Conservation (phyloP, 2,888 invertebrate genomes). For the Agonopterix subpropinquella region DNA sequence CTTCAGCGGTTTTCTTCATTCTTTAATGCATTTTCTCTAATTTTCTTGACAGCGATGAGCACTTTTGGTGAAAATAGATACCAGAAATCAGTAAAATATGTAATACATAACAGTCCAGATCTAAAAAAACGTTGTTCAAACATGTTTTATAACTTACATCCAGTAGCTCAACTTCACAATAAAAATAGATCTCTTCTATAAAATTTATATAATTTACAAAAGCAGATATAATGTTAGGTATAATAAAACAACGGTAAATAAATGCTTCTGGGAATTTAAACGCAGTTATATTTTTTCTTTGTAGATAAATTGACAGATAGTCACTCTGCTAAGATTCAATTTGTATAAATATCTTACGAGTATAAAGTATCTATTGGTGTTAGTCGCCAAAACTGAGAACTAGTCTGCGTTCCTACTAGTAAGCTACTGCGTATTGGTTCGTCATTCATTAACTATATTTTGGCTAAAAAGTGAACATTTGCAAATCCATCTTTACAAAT, state of each 20-base stretch:
- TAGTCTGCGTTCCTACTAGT: slow-evolving; percentile 69
- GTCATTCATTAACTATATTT: slow-evolving; percentile 72
- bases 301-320: slow-evolving; percentile 73
- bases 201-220: slow-evolving; percentile 74
- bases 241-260: slow-evolving; percentile 67
- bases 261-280: slow-evolving; percentile 68
- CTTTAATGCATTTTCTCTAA: slow-evolving; percentile 77
- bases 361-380: slow-evolving; percentile 72
- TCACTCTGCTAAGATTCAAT: slow-evolving; percentile 59
- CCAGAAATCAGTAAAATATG: slow-evolving; percentile 66
- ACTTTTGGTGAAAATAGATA: slow-evolving; percentile 81
- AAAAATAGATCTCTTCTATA: slow-evolving; percentile 76
- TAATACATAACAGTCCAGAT: slow-evolving; percentile 66
- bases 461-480: slow-evolving; percentile 75
- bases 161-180: slow-evolving; percentile 70
- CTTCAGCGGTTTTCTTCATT: slow-evolving; percentile 61
- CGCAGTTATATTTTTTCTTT: slow-evolving; percentile 50
- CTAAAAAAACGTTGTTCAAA: slow-evolving; percentile 31
- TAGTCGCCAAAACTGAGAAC: slow-evolving; percentile 67
- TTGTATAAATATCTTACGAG: slow-evolving; percentile 70
- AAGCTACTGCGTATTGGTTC: slow-evolving; percentile 75
- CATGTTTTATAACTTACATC: slow-evolving; percentile 37
- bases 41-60: slow-evolving; percentile 81
- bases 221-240: slow-evolving; percentile 52
- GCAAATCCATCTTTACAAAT: slow-evolving; percentile 72